phyloP scores from a whole-genome alignment of 2,888 invertebrate genomes.

The Campaea margaritaria region DNA sequence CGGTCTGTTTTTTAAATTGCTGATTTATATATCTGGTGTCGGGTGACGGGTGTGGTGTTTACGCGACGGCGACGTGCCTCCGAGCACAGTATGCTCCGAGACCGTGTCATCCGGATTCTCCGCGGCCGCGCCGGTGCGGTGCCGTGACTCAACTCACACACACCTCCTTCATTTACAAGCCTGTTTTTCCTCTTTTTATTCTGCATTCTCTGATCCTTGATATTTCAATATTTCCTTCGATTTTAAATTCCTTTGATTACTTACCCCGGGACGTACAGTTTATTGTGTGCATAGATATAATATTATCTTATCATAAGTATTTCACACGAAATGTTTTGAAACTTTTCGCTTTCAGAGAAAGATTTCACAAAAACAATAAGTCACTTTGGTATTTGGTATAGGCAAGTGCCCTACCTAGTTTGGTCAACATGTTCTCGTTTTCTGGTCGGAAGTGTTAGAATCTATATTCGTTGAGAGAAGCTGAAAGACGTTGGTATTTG shows the following conservation, averaged over 20 bases:
- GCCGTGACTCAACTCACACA: slow-evolving; percentile 45
- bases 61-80: slow-evolving; percentile 56
- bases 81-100: too few relatives aligned
- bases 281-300: too few relatives aligned
- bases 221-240: not conserved
- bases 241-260: not conserved
- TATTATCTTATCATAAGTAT: slow-evolving; percentile 12
- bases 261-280: too few relatives aligned
- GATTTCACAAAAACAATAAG: too few relatives aligned
- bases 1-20: not conserved
- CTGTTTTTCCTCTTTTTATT: slow-evolving; percentile 11
- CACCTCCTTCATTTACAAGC: slow-evolving; percentile 31
- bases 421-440: slow-evolving; percentile 9
- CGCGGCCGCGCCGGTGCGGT: slow-evolving; percentile 9
- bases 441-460: not conserved
- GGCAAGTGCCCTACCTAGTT: not conserved
- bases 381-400: too few relatives aligned
- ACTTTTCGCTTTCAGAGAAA: not conserved
- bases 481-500: slow-evolving; percentile 23
- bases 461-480: slow-evolving; percentile 21
- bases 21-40: not conserved
- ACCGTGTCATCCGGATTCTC: slow-evolving; percentile 20
- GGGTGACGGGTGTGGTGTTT: slow-evolving; percentile 46
- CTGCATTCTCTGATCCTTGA: slow-evolving; percentile 21
- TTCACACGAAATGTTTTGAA: slow-evolving; percentile 15